A percentile compares a stretch with the other conserved stretches of the same genome.
These are phyloP conservation scores for Musca domestica DNA, from an alignment of 1,140 invertebrate genomes.

Conservation along the genomic window DNA sequence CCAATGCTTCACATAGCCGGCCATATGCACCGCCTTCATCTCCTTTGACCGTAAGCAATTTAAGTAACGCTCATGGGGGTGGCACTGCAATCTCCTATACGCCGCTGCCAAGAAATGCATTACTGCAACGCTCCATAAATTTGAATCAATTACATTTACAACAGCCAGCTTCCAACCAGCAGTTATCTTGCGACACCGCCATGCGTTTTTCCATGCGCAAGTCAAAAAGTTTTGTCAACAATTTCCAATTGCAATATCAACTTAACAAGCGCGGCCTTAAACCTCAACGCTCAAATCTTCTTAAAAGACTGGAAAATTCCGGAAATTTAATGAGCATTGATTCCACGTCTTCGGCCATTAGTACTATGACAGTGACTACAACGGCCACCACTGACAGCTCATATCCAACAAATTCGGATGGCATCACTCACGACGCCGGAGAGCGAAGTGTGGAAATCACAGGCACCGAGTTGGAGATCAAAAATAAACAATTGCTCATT, in stretches of 20 bases:
- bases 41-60: neutral
- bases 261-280: slow-evolving; percentile 38
- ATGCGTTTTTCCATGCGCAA: slow-evolving; percentile 44
- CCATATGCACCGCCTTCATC: too few relatives aligned
- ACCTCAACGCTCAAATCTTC: slow-evolving; percentile 4
- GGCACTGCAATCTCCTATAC: neutral
- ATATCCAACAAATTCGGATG: neutral
- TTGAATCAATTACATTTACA: slow-evolving; percentile 38
- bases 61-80: neutral
- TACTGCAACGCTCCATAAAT: slow-evolving; percentile 5
- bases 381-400: slow-evolving; percentile 3
- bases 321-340: slow-evolving; percentile 25
- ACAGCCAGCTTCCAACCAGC: slow-evolving; percentile 3
- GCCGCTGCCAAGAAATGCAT: slow-evolving; percentile 4
- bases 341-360: slow-evolving; percentile 1
- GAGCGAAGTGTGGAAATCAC: neutral
- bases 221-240: slow-evolving; percentile 49
- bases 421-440: neutral
- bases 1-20: too few relatives aligned
- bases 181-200: slow-evolving; percentile 15
- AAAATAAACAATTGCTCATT: slow-evolving; percentile 47
- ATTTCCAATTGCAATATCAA: slow-evolving; percentile 34
- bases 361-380: slow-evolving; percentile 32
- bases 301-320: too few relatives aligned
- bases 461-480: slow-evolving; percentile 39